A percentile compares a stretch with the other conserved stretches of the same genome.
These are phyloP conservation scores for Acinonyx jubatus DNA, from an alignment of 2,113 vertebrate genomes.

Conservation along the genomic window DNA sequence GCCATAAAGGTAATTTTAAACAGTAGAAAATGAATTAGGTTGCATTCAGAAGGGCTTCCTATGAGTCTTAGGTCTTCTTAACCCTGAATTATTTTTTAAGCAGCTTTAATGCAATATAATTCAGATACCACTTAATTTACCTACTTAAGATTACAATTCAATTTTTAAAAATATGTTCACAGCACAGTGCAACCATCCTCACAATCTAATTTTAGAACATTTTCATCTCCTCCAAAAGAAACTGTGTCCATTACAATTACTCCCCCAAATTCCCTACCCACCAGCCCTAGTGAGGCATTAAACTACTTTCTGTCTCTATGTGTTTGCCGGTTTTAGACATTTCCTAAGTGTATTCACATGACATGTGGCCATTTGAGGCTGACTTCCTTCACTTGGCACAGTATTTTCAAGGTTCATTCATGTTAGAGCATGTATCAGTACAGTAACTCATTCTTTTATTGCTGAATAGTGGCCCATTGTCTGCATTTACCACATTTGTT, in stretches of 20 bases:
- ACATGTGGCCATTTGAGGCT: neutral
- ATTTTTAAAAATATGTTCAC: neutral
- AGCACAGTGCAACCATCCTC: neutral
- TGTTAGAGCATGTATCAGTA: no score
- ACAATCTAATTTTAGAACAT: neutral
- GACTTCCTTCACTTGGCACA: neutral
- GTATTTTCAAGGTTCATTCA: no score
- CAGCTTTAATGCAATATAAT: neutral
- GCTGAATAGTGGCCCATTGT: no score
- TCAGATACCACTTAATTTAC: neutral
- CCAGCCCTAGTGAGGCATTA: neutral
- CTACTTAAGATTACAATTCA: neutral
- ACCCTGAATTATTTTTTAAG: neutral
- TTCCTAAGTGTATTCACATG: neutral
- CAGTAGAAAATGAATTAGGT: neutral
- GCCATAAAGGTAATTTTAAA: neutral
- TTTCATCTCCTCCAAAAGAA: neutral
- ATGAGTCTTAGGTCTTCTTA: neutral
- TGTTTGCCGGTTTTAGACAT: neutral
- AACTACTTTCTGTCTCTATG: neutral
- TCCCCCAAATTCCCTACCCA: neutral
- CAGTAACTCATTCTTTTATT: no score
- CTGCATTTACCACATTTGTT: no score
- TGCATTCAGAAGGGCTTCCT: neutral
- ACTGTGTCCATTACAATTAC: neutral